These are phyloP conservation scores for Danionella cerebrum DNA, from an alignment of 2,113 vertebrate genomes.

Conservation along the genomic window DNA sequence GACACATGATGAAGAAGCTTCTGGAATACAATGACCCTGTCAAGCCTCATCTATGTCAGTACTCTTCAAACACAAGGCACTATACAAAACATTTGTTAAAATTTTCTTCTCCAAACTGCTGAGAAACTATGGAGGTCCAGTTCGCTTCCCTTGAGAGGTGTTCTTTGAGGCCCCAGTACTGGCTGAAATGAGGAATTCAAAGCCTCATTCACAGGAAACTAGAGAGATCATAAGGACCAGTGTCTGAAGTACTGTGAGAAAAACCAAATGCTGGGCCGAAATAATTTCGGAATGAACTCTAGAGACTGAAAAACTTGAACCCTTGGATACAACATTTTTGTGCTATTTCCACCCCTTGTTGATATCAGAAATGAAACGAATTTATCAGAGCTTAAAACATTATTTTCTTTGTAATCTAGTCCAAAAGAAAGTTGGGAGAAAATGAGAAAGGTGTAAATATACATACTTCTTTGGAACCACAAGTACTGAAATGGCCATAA, in stretches of 20 bases:
- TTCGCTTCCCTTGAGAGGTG: not conserved
- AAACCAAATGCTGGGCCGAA: not conserved
- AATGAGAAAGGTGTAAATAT: too few relatives aligned
- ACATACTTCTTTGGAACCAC: too few relatives aligned
- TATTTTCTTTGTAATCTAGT: too few relatives aligned
- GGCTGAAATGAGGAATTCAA: not conserved
- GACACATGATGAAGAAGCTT: not conserved
- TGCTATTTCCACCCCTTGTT: too few relatives aligned
- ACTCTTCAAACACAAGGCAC: not conserved
- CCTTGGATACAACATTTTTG: too few relatives aligned
- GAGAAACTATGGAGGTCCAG: not conserved
- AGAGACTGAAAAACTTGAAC: not conserved
- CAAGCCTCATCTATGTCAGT: not conserved
- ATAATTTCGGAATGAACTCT: not conserved
- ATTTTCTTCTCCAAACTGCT: not conserved
- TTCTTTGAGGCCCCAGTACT: not conserved
- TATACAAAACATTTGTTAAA: too few relatives aligned
- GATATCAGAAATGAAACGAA: too few relatives aligned
- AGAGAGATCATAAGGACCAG: not conserved
- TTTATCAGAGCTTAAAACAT: too few relatives aligned
- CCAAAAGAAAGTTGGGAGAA: too few relatives aligned
- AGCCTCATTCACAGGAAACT: not conserved
- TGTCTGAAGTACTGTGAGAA: slow-evolving; percentile 21
- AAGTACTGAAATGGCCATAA: too few relatives aligned
- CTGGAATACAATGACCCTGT: slow-evolving; percentile 1